Evolutionary conservation across 2,888 invertebrate species (phyloP), one percentile per base, ranked within the genome.

Genomic region (Euphydryas editha): DNA sequence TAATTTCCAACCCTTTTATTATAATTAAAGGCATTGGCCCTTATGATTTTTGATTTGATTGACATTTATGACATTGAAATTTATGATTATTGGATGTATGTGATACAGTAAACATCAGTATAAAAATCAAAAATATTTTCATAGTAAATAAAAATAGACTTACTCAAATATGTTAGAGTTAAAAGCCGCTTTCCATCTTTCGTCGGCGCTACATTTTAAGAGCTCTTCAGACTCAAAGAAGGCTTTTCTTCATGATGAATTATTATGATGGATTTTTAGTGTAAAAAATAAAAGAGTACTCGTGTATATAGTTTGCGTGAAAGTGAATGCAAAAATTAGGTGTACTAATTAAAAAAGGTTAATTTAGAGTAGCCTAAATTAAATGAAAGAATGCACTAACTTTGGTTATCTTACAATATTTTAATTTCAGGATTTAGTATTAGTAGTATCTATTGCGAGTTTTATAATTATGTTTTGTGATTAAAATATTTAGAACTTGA

Each of bases 161-260:
- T 57, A 56, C 49, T 30, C 47, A 24, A 24, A 47, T 51, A 58
- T 18, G 49, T 51, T 39, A 42, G 36, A 20, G 36, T 51, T 21
- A 20, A 55, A 36, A 20, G 54, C 61, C 24, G 42, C 46, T 59
- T 58, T 51, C n/a, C 30, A 47, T 47, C 17, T 57, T 62, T 37
- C 30, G 42, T 20, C 55, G 13, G 20, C 47, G 51, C 58, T 59
- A 54, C 30, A 58, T 44, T 59, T 30, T 51, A 21, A 64, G 64
- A 54, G 59, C 59, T 36, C 59, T 64, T 44, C 51, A 59, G n/a
- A 58, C 30, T 59, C 44, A 13, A 3, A n/a, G 21, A 37, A 59
- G 36, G 51, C 30, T 59, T 59, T 58, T 64, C 36, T 54, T 51
- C 44, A 54, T 36, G 54, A 44, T 54, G 49, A 20, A 51, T n/a